A percentile compares a stretch with the other conserved stretches of the same genome.
Conservation (phyloP, 1,140 invertebrate genomes). For the Drosophila biarmipes region DNA sequence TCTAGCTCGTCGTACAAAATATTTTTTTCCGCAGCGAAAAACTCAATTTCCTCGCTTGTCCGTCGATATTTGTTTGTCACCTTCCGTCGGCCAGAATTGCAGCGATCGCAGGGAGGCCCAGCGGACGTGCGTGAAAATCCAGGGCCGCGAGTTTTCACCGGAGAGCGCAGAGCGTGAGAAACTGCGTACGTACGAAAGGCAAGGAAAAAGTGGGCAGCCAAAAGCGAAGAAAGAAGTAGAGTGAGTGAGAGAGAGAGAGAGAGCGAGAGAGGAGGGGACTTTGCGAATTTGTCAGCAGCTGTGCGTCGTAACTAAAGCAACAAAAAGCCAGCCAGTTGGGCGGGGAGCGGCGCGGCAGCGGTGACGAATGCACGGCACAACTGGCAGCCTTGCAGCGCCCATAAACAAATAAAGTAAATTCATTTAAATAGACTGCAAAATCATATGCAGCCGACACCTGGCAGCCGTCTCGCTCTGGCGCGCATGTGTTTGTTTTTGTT, state of each 20-base stretch:
- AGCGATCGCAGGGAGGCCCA: conserved; percentile 3
- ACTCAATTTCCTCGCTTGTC: conserved; percentile 13
- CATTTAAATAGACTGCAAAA: conserved; percentile 57
- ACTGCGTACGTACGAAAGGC: conserved; percentile 46
- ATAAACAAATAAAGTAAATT: conserved; percentile 51
- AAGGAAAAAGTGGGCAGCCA: conserved; percentile 44
- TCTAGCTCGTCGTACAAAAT: conserved; percentile 21
- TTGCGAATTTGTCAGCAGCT: conserved; percentile 47
- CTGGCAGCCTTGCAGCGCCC: conserved; percentile 8
- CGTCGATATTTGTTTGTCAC: conserved; percentile 28
- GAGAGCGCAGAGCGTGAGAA: conserved; percentile 40
- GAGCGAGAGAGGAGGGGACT: conserved; percentile 18
- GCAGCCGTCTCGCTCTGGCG: conserved; percentile 39
- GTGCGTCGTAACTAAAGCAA: conserved; percentile 61
- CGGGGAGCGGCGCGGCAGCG: conserved; percentile 2
- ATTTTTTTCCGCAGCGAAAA: conserved; percentile 32
- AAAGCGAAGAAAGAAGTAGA: conserved; percentile 13
- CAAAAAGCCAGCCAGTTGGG: conserved; percentile 14
- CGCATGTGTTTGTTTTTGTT: conserved; percentile 37
- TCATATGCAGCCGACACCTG: conserved; percentile 60
- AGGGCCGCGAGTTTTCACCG: conserved; percentile 40
- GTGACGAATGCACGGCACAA: conserved; percentile 22
- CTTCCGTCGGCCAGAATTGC: conserved; percentile 22
- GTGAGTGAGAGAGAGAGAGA: conserved; percentile 14
- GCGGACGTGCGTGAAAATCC: conserved; percentile 13